Percentiles rank a stretch among this genome's conserved stretches.
phyloP scores from a whole-genome alignment of 2,888 invertebrate genomes.

The Phymatocera aterrima region DNA sequence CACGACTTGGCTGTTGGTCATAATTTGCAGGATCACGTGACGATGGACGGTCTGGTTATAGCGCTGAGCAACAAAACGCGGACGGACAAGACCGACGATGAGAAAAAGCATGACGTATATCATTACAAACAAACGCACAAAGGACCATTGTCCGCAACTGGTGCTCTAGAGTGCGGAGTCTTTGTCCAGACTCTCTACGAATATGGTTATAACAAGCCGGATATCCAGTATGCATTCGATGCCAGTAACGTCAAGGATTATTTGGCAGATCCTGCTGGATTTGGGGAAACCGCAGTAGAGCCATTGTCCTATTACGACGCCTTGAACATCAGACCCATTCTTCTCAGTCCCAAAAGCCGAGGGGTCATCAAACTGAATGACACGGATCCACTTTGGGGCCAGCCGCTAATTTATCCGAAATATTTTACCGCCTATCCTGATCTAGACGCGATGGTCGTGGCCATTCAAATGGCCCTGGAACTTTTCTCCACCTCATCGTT shows the following conservation, averaged over 20 bases:
- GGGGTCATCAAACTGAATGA: conserved; percentile 80
- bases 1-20: conserved; percentile 75
- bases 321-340: conserved; percentile 79
- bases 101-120: conserved; percentile 68
- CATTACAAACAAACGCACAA: conserved; percentile 75
- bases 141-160: conserved; percentile 75
- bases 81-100: conserved; percentile 62
- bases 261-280: conserved; percentile 78
- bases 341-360: conserved; percentile 81
- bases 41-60: conserved; percentile 71
- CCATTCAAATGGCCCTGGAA: conserved; percentile 78
- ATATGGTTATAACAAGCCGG: conserved; percentile 76
- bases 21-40: conserved; percentile 77
- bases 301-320: conserved; percentile 82
- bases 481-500: conserved; percentile 80
- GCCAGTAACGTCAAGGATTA: conserved; percentile 78
- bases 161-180: conserved; percentile 77
- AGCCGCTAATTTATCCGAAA: conserved; percentile 85
- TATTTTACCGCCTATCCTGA: conserved; percentile 82
- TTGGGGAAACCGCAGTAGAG: conserved; percentile 74
- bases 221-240: conserved; percentile 83
- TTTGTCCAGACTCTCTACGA: conserved; percentile 80
- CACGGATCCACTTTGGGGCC: conserved; percentile 83
- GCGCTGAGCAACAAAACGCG: conserved; percentile 63
- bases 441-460: conserved; percentile 79